These are phyloP conservation scores for Corythornis vintsioides DNA, from an alignment of 2,113 vertebrate genomes.

Conservation along the genomic window DNA sequence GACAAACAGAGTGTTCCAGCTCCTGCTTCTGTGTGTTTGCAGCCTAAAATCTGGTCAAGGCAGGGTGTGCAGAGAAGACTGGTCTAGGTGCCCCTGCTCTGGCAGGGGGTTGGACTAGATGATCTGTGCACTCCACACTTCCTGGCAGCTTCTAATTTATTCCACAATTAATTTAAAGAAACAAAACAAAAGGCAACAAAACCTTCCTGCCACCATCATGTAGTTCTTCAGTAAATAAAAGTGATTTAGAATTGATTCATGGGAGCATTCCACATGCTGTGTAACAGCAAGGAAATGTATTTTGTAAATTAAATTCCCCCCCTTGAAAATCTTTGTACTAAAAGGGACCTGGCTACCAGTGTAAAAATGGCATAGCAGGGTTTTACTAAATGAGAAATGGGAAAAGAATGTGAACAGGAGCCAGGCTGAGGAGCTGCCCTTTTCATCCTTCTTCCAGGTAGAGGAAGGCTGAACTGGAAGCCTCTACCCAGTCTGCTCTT, in stretches of 20 bases:
- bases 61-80: neutral
- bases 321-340: neutral
- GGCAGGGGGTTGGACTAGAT: too few species aligned
- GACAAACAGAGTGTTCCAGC: neutral
- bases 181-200: neutral
- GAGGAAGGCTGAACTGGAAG: neutral
- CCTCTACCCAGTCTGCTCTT: neutral
- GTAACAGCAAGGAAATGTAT: neutral
- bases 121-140: neutral
- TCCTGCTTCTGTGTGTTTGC: fast-evolving
- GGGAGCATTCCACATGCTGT: neutral
- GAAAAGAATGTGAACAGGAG: neutral
- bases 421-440: neutral
- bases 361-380: neutral
- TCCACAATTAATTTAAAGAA: neutral
- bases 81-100: too few species aligned
- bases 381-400: neutral
- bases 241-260: neutral
- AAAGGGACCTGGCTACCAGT: neutral
- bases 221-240: neutral
- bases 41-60: neutral
- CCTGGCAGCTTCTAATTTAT: neutral
- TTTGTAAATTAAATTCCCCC: neutral
- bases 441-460: fast-evolving
- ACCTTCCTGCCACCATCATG: neutral